Evolutionary conservation across 2,888 invertebrate genomes (phyloP), one percentile per base, ranked within the genome.

Genomic region (Mechanitis messenoides): DNA sequence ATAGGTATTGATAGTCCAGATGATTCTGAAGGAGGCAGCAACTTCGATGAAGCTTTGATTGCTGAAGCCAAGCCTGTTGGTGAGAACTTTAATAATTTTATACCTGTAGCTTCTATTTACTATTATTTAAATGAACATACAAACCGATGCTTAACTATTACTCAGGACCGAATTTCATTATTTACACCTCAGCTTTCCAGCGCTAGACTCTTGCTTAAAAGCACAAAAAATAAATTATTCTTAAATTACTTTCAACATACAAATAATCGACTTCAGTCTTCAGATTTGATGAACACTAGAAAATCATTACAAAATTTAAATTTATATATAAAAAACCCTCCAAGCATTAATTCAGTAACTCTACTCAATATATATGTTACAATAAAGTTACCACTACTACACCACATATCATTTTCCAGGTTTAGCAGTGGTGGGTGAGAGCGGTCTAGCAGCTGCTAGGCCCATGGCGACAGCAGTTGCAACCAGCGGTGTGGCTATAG

Each of bases 51-150:
- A 65, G 81, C 89, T 3, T 73, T 92, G 0, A 92, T 95, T 20
- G 95, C 95, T 33, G 95, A 95, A 83, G 94, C 95, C 0, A 94
- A 93, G 72, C 95, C 95, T 60, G 90, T 94, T 54, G 95, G 94
- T 90, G 70, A 81, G 90, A 76, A 35, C 2, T 31, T 31, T 50
- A 6, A 31, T 50, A n/a, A 50, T 0, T 31, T 31, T 50, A 6
- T 31, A 7, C 1, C 3, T 5, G 1, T 9, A 5, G 4, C 12
- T 28, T 31, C 31, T 2, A 31, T 3, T n/a, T 31, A 0, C 9
- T 7, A 2, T 7, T 31, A 11, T 6, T 9, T 31, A 31, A 28
- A 50, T 31, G 20, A 20, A 20, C 0, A 20, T 20, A 20, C 20
- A 20, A 20, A 20, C 20, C 20, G 0, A 20, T 20, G 20, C 20